Evolutionary conservation across 2,797 vertebrate species (phyloP), one percentile per base, ranked within the genome.

Genomic region (Thamnophis elegans): DNA sequence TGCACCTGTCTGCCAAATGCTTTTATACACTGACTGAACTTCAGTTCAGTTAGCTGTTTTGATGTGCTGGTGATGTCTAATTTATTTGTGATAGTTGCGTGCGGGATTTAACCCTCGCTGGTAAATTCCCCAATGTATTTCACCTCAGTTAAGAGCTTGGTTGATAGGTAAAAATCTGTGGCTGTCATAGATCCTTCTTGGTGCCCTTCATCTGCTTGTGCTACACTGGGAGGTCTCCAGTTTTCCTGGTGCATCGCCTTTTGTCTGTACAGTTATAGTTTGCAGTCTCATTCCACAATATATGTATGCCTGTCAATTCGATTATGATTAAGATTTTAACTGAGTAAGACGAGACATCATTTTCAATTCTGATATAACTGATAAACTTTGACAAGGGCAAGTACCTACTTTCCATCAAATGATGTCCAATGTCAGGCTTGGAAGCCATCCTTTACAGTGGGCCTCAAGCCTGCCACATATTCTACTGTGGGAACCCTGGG

Each of bases 71-170:
- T 1, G 90, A 13, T 6, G 1, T 28, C 42, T 88, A 12, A 7
- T 93, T 94, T 93, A 91, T 94, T 88, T 93, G 65, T 7, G 58
- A 88, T n/a, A 11, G 56, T 54, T 13, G 26, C 28, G 3, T 88
- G 54, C 47, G 60, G 22, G 1, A 47, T 85, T 82, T 93, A 92
- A 56, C 32, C 20, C 47, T 1, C 20, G 6, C 78, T 47, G n/a
- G 88, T 92, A 90, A 90, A 65, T 68, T 62, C 54, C 32, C 58
- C 32, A 53, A 56, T 58, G 26, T 36, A 68, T 32, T 56, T 90
- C 88, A 86, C 47, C 25, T 92, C 65, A 88, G 56, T 88, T 85
- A 88, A 18, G 60, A 51, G 2, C 25, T 60, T 2, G 68, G 36
- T 47, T 55, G 68, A 22, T 59, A 51, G 7, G 56, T 20, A 32